Percentiles rank a stretch among this genome's conserved stretches.
These are phyloP conservation scores for Oligia latruncula DNA, from an alignment of 2,888 invertebrate genomes.

Conservation along the genomic window DNA sequence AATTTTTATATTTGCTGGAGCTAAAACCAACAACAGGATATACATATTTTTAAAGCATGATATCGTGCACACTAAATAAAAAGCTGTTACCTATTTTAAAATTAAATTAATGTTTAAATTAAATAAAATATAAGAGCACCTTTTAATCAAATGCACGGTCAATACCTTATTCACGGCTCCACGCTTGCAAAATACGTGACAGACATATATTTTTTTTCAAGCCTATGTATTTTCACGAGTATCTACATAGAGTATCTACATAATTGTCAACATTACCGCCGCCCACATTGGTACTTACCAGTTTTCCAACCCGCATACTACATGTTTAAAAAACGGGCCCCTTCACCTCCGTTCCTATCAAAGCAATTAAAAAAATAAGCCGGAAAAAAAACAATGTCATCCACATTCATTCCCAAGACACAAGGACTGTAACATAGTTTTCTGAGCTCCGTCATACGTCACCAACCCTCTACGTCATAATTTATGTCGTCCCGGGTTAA, in stretches of 20 bases:
- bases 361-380: conserved; percentile 7
- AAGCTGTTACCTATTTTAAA: background rate
- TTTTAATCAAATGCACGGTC: background rate
- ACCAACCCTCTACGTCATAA: conserved; percentile 42
- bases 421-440: conserved; percentile 40
- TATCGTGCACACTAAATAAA: conserved; percentile 71
- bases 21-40: conserved; percentile 76
- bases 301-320: background rate
- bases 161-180: background rate
- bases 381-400: conserved; percentile 29
- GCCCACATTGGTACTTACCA: background rate
- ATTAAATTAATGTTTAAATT: background rate
- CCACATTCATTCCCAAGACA: conserved; percentile 22
- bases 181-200: background rate
- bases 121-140: background rate
- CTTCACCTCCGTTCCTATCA: background rate
- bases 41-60: conserved; percentile 75
- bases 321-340: background rate
- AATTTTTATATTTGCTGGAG: conserved; percentile 70
- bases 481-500: conserved; percentile 31
- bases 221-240: too few relatives aligned
- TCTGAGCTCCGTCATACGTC: conserved; percentile 38
- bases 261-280: background rate
- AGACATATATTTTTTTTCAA: background rate
- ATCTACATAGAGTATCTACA: background rate